phyloP scores from a whole-genome alignment of 1,140 invertebrate species.

The Luehdorfia chinensis region DNA sequence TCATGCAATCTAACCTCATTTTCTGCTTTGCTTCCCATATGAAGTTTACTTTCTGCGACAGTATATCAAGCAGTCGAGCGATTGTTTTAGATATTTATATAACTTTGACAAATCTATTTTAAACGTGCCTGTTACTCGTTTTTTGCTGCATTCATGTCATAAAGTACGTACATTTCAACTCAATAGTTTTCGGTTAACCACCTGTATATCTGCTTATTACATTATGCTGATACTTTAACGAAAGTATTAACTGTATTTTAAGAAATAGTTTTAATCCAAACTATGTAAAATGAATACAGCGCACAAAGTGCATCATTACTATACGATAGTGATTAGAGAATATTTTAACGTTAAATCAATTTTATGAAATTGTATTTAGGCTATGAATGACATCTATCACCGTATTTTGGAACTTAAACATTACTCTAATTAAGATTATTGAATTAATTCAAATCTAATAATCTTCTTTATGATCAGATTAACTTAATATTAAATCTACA shows the following conservation, averaged over 20 bases:
- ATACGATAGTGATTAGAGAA: no score
- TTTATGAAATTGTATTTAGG: no score
- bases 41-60: conserved; percentile 32
- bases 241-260: no score
- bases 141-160: not conserved
- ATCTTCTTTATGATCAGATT: no score
- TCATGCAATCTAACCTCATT: conserved; percentile 59
- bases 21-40: conserved; percentile 29
- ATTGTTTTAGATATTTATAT: conserved; percentile 4
- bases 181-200: not conserved
- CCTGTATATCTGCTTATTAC: no score
- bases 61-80: not conserved
- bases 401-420: not conserved
- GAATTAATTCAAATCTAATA: no score
- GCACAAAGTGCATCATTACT: no score
- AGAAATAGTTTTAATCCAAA: no score
- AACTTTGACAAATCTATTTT: conserved; percentile 18
- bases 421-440: no score
- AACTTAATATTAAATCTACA: no score
- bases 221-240: no score
- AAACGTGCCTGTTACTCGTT: conserved; percentile 1
- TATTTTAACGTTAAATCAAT: no score
- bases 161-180: not conserved
- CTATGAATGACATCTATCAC: not conserved
- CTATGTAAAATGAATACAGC: not conserved